phyloP scores from a whole-genome alignment of 2,888 invertebrate genomes.

The Catocala sponsa region DNA sequence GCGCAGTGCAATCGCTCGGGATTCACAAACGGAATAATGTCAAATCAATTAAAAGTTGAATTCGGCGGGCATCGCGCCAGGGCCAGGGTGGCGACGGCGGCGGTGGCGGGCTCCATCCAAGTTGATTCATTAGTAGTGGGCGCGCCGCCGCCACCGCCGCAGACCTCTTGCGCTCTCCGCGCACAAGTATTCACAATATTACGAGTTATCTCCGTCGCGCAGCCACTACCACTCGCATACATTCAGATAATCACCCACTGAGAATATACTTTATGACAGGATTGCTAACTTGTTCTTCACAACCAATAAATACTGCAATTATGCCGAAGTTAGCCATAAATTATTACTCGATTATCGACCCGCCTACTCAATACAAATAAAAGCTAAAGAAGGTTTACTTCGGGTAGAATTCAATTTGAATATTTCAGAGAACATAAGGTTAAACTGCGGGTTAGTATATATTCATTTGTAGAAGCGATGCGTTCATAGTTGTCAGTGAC shows the following conservation, averaged over 20 bases:
- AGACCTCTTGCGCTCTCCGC: constrained; percentile 56
- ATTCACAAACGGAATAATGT: constrained; percentile 84
- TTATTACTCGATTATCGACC: constrained; percentile 10
- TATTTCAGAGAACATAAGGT: neutral
- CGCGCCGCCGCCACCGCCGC: constrained; percentile 60
- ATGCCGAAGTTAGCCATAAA: constrained; percentile 23
- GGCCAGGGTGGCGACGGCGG: constrained; percentile 72
- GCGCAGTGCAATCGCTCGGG: constrained; percentile 73
- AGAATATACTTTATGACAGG: constrained; percentile 56
- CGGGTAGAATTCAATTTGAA: constrained; percentile 6
- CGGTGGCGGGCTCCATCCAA: constrained; percentile 69
- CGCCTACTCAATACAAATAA: constrained; percentile 13
- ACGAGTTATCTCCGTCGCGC: constrained; percentile 66
- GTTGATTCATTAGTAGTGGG: constrained; percentile 81
- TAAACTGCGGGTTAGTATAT: constrained; percentile 8
- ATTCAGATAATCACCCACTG: constrained; percentile 59
- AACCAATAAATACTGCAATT: constrained; percentile 47
- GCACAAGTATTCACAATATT: constrained; percentile 61
- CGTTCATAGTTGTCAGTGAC: constrained; percentile 35
- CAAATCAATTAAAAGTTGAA: constrained; percentile 86
- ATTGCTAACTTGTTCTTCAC: constrained; percentile 48
- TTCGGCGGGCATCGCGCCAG: constrained; percentile 76
- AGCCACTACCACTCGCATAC: constrained; percentile 56
- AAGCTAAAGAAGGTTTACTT: neutral
- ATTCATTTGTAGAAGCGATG: constrained; percentile 30